Evolutionary conservation across 1,140 invertebrate genomes (phyloP), one percentile per base, ranked within the genome.

Genomic region (Neodiprion virginianus): DNA sequence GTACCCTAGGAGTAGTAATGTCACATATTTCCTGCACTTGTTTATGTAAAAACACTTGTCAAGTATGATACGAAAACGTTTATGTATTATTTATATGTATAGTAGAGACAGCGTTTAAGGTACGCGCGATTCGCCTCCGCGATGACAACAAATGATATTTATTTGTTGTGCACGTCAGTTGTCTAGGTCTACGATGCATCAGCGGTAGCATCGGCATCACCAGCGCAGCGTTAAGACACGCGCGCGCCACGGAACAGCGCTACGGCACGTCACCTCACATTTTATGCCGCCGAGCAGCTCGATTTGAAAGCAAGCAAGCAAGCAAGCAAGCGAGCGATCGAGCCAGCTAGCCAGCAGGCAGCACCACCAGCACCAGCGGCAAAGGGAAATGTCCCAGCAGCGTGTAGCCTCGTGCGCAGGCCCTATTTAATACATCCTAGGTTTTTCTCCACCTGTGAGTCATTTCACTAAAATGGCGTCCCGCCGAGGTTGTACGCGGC

Each of bases 171-270:
- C 5, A 40, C 28, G 28, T 21, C 28, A 40, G 28, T 40, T 5
- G 28, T 40, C 28, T 40, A 40, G 28, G 28, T 40, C 28, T 40
- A 40, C 28, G 28, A 40, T 40, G 28, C 28, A 40, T 40, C 71
- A 50, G 71, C 71, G 61, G 71, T n/a, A 65, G 12, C 61, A 21
- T 17, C 28, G 28, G 28, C 28, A 40, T 40, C 28, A 40, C 28
- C 28, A 40, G 28, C 28, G 28, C 28, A 40, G 17, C 61, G 49
- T 28, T n/a, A 50, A 53, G 10, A 53, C 21, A 72, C 71, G 49
- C 71, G 71, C 71, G 71, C 71, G 71, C 71, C 71, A 72, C 71
- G 49, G 48, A 72, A 48, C 71, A 47, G 12, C 61, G 71, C 47
- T 17, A 50, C 71, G 71, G 61, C 71, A 40, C 28, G 28, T 40